Evolutionary conservation across 23 tunicate species (phyloP), one percentile per base, ranked within the genome.

Genomic region (Oikopleura dioica): DNA sequence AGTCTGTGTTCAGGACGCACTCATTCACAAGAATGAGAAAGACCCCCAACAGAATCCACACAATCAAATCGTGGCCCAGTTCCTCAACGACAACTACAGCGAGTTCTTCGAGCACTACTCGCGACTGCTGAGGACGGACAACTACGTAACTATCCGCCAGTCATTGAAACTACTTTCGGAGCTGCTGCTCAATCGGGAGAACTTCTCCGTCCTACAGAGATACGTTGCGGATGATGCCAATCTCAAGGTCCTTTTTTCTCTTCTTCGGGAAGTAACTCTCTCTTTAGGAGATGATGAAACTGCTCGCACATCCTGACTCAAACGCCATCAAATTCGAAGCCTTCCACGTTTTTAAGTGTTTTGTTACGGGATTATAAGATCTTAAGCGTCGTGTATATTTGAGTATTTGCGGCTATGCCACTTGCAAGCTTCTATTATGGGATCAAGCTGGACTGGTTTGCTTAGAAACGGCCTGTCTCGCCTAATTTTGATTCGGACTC

Each of bases 321-420:
- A 91, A 91, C 82, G 55, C 55, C 16, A 91, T 91, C 29, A 89
- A 91, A 80, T 91, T 91, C 51, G 97, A 91, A 68, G 97, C 97
- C 12, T 91, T 91, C 59, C 97, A 91, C 50, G 97, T 91, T 36
- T 91, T 91, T 75, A 91, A 91, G 84, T 44, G 55, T 16, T 44
- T 44, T 44, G 55, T 9, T 44, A 9, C 55, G 55, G 55, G 16
- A 9, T 44, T 44, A 44, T 9, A 44, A 44, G 9, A n/a, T n/a
- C n/a, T n/a, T n/a, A n/a, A n/a, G n/a, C n/a, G n/a, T n/a, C n/a
- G n/a, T n/a, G n/a, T n/a, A n/a, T n/a, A n/a, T n/a, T n/a, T n/a
- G n/a, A n/a, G n/a, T n/a, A n/a, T n/a, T n/a, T n/a, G n/a, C n/a
- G n/a, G n/a, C n/a, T n/a, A n/a, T n/a, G n/a, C n/a, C n/a, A n/a